Evolutionary conservation across 1,140 invertebrate species (phyloP).

Genomic region (Drosophila orosa): DNA sequence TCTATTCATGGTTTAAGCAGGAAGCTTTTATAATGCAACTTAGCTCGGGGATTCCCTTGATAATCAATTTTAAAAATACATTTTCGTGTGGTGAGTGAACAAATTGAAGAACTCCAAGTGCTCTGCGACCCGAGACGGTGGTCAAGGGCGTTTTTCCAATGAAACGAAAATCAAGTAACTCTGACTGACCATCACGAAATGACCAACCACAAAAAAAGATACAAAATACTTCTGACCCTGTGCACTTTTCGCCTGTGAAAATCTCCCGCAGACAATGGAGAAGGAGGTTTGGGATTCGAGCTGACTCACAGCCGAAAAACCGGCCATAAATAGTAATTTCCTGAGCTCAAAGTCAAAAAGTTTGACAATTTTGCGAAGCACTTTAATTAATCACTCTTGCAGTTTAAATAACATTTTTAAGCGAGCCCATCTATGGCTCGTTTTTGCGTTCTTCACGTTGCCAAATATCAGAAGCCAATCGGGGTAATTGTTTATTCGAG

Average conservation of each 20-base stretch:
- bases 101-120: slow-evolving; percentile 34
- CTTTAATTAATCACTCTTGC: slow-evolving; percentile 67
- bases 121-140: slow-evolving; percentile 35
- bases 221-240: slow-evolving; percentile 36
- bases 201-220: slow-evolving; percentile 8
- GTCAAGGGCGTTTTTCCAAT: slow-evolving; percentile 37
- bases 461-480: slow-evolving; percentile 42
- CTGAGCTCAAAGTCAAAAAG: slow-evolving; percentile 37
- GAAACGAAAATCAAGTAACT: slow-evolving; percentile 14
- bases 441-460: slow-evolving; percentile 46
- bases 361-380: slow-evolving; percentile 52
- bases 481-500: slow-evolving; percentile 63
- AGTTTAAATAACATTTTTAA: slow-evolving; percentile 34
- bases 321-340: slow-evolving; percentile 47
- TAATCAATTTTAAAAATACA: slow-evolving; percentile 11
- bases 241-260: slow-evolving; percentile 45
- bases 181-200: slow-evolving; percentile 31
- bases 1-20: slow-evolving; percentile 44
- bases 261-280: slow-evolving; percentile 35
- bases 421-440: slow-evolving; percentile 17
- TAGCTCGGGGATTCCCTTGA: slow-evolving; percentile 29
- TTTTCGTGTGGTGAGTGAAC: slow-evolving; percentile 1
- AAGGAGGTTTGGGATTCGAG: slow-evolving; percentile 13
- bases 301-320: slow-evolving; percentile 20
- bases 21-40: slow-evolving; percentile 47